Base-by-base conservation (phyloP, 2,113 vertebrate species). In the Poeciliopsis turrubarensis region DNA sequence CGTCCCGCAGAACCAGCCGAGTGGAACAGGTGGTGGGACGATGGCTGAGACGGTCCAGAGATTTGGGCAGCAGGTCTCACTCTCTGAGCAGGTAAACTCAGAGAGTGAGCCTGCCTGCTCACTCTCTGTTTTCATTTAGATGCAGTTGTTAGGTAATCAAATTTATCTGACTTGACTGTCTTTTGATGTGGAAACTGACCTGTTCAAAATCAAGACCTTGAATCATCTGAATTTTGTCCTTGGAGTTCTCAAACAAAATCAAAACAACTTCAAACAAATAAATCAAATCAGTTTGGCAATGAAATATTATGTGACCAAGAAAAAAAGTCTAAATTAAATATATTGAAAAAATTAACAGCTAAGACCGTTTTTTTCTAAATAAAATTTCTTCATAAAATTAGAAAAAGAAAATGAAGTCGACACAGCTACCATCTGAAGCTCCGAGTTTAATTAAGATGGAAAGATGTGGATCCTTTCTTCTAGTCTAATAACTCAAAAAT, bases 1-100 rank as follows among this genome's bases (percentile, higher is more conserved):
- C 96, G 54, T 94, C 95, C 73, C 95, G 95, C 74, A 96, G 94
- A 94, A 93, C 96, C 79, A 96, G 94, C 89, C 93, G 96, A 85
- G 96, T 99, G 92, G 98, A 99, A 75, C 97, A 98, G 91, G 96
- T 99, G 94, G 97, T 99, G 83, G 96, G 95, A 19, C 94, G 96
- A 94, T 99, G 97, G 98, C 95, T 99, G 77, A 95, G 97, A 44
- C 96, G 97, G 8, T 95, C 96, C 68, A 88, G 96, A 77, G 96
- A 98, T 86, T 89, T 94, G 61, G 83, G 95, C 6, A 92, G 96
- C 89, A 95, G 97, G 96, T 99, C 90, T 73, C 91, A 90, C 79
- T 93, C 92, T 69, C 72, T 90, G 63, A 84, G 78, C 86, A 91
- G 92, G 92, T 93, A 62, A 60, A 12, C 2, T 27, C 29, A 29